These are phyloP conservation scores for Megaceryle alcyon DNA, from an alignment of 2,797 vertebrate species.

Conservation along the genomic window DNA sequence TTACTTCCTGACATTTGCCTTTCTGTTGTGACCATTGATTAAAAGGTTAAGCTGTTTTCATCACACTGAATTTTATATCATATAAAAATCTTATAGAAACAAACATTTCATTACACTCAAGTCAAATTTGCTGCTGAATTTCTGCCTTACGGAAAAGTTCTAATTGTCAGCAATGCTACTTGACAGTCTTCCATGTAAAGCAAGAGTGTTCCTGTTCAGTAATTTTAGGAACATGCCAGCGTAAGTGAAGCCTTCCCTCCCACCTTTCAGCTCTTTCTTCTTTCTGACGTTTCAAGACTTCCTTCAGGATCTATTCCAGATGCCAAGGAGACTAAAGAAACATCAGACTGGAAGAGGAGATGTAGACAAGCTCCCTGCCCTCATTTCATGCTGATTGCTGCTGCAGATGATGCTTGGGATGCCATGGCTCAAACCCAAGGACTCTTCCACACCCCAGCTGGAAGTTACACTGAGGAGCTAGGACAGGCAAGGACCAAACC, in stretches of 20 bases:
- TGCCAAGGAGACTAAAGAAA: background rate
- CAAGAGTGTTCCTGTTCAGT: background rate
- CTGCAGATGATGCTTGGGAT: background rate
- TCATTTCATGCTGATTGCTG: background rate
- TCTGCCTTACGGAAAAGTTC: background rate
- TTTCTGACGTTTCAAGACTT: rapidly evolving
- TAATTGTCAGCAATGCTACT: background rate
- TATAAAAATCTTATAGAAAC: background rate
- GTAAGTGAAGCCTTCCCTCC: background rate
- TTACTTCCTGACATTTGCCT: background rate
- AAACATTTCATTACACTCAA: rapidly evolving
- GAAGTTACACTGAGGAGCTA: background rate
- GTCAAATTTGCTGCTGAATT: background rate
- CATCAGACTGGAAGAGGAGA: background rate
- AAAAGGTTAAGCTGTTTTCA: background rate
- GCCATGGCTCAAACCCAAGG: background rate
- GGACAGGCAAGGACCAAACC: background rate
- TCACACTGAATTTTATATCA: background rate
- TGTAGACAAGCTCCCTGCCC: background rate
- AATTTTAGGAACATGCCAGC: background rate
- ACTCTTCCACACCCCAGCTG: background rate
- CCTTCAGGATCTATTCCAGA: background rate
- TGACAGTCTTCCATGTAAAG: background rate
- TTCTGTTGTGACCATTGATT: background rate
- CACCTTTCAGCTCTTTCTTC: background rate